Percentiles rank a stretch among this genome's conserved stretches.
Conservation (phyloP, 1,140 invertebrate species). For the Aphelenchoides fujianensis region DNA sequence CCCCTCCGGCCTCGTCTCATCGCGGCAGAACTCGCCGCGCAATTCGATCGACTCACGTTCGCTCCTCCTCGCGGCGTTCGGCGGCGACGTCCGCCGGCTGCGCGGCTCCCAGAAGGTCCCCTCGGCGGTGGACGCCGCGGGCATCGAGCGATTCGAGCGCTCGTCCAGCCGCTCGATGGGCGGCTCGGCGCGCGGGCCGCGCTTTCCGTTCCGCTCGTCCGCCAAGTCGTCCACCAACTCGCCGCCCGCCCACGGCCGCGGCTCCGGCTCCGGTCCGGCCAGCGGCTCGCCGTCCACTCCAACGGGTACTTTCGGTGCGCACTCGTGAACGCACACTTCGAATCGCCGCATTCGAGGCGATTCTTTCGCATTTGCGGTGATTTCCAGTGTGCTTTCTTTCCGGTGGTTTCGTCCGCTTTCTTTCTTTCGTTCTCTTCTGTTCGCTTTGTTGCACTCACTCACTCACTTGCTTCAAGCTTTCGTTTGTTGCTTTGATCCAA, state of each 20-base stretch:
- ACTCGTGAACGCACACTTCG: neutral
- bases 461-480: neutral
- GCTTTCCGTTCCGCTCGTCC: constrained; percentile 40
- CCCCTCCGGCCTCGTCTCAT: constrained; percentile 18
- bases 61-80: constrained; percentile 33
- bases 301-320: constrained; percentile 17
- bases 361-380: neutral
- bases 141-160: constrained; percentile 21
- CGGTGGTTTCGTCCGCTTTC: neutral
- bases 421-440: neutral
- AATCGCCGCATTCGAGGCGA: neutral
- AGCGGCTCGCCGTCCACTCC: neutral
- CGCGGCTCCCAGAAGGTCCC: constrained; percentile 22
- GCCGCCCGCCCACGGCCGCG: constrained; percentile 10
- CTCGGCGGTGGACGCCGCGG: neutral
- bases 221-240: constrained; percentile 35
- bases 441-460: neutral
- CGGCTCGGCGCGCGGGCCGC: constrained; percentile 19
- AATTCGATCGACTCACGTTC: constrained; percentile 37
- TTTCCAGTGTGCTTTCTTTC: constrained; percentile 1
- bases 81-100: constrained; percentile 8
- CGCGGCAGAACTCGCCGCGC: constrained; percentile 28
- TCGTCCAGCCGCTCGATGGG: constrained; percentile 24
- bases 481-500: neutral
- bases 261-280: constrained; percentile 16